Percentiles rank a stretch among this genome's conserved stretches.
Conservation (phyloP, 2,797 vertebrate species). For the Leptodactylus fallax region DNA sequence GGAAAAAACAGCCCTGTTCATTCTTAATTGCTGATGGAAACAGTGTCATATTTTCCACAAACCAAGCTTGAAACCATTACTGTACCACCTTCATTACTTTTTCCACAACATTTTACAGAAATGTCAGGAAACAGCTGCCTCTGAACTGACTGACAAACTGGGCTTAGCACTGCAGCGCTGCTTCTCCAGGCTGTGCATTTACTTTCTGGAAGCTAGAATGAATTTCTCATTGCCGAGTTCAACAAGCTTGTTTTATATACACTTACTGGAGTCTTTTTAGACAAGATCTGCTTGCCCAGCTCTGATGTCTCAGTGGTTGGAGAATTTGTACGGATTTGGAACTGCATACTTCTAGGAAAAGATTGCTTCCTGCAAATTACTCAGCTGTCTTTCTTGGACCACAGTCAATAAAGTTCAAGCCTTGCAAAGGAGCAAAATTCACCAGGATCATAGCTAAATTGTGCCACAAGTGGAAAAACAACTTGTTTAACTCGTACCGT, state of each 20-base stretch:
- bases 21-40: slow-evolving; percentile 87
- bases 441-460: slow-evolving; percentile 73
- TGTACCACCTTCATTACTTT: slow-evolving; percentile 86
- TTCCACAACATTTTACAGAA: slow-evolving; percentile 91
- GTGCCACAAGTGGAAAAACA: slow-evolving; percentile 64
- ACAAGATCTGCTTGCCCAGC: slow-evolving; percentile 63
- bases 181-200: slow-evolving; percentile 67
- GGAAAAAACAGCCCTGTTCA: slow-evolving; percentile 76
- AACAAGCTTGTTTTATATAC: slow-evolving; percentile 57
- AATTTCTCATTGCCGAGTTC: slow-evolving; percentile 45
- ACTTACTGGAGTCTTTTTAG: slow-evolving; percentile 63
- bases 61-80: slow-evolving; percentile 84
- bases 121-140: slow-evolving; percentile 85
- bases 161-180: slow-evolving; percentile 71
- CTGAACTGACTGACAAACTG: slow-evolving; percentile 80
- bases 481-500: neutral
- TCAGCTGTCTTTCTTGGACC: slow-evolving; percentile 79
- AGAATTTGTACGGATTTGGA: slow-evolving; percentile 72
- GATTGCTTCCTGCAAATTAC: slow-evolving; percentile 77
- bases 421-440: slow-evolving; percentile 74
- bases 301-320: slow-evolving; percentile 70
- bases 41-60: slow-evolving; percentile 86
- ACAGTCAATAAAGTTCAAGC: slow-evolving; percentile 74
- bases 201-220: slow-evolving; percentile 52
- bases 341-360: slow-evolving; percentile 76